Percentiles rank a stretch among this genome's conserved stretches.
phyloP scores from a whole-genome alignment of 2,113 vertebrate species.

The Dipodomys ordii region DNA sequence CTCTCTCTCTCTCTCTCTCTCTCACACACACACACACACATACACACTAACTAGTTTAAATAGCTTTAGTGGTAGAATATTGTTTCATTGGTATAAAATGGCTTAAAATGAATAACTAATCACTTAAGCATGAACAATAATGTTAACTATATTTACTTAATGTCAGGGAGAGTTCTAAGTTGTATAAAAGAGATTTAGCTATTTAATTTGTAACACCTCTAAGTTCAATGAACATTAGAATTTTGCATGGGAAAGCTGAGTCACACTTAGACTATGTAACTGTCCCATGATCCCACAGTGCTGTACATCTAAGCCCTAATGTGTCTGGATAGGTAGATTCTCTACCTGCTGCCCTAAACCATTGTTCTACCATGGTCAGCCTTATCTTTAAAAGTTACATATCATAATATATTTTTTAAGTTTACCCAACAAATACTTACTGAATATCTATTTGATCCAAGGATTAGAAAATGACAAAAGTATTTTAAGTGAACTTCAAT shows the following conservation, averaged over 20 bases:
- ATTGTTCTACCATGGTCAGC: background rate
- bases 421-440: background rate
- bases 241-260: background rate
- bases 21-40: no score
- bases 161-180: background rate
- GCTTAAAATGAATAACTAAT: background rate
- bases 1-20: no score
- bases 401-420: background rate
- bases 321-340: background rate
- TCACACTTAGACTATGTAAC: background rate
- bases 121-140: background rate
- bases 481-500: background rate
- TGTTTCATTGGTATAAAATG: conserved; percentile 8
- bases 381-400: background rate
- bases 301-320: background rate
- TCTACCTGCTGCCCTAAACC: background rate
- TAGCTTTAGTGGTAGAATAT: background rate
- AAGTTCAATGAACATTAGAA: background rate
- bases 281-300: background rate
- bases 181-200: background rate
- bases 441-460: background rate
- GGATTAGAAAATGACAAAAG: background rate
- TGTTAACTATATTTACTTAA: background rate
- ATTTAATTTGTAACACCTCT: background rate
- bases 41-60: background rate